Conservation (phyloP, 1,140 invertebrate species). For the Nasonia longicornis region DNA sequence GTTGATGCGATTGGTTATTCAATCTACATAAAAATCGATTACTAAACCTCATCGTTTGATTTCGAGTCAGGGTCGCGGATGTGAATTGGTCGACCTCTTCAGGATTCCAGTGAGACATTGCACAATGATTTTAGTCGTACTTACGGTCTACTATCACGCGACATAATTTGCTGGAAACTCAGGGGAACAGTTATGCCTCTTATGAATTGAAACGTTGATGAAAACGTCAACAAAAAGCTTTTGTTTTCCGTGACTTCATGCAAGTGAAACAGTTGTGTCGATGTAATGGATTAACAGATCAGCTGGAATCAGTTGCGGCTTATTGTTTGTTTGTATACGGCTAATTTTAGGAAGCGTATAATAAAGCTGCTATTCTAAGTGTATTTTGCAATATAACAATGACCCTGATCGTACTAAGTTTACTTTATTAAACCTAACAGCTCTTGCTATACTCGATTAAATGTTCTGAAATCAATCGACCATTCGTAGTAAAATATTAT, state of each 20-base stretch:
- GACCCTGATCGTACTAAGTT: no score
- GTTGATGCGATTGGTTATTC: no score
- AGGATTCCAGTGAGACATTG: not conserved
- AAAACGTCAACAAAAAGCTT: not conserved
- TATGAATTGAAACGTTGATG: not conserved
- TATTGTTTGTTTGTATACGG: not conserved
- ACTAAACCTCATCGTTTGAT: not conserved
- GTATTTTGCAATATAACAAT: no score
- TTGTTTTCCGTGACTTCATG: not conserved
- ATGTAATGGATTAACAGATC: not conserved
- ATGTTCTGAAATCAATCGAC: no score
- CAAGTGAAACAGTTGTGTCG: not conserved
- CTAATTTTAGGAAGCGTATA: no score
- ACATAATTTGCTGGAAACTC: not conserved
- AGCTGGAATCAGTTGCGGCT: not conserved
- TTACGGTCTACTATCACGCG: not conserved
- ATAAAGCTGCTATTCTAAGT: no score
- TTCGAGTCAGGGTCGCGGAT: not conserved
- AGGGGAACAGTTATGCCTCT: not conserved
- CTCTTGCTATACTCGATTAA: no score
- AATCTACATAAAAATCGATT: not conserved
- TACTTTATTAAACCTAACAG: no score
- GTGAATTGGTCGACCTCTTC: not conserved
- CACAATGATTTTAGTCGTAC: not conserved
- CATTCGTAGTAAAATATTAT: no score